A percentile compares a stretch with the other conserved stretches of the same genome.
phyloP scores from a whole-genome alignment of 37 sponge, comb jelly and placozoan species.

The Theonella swinhoei region DNA sequence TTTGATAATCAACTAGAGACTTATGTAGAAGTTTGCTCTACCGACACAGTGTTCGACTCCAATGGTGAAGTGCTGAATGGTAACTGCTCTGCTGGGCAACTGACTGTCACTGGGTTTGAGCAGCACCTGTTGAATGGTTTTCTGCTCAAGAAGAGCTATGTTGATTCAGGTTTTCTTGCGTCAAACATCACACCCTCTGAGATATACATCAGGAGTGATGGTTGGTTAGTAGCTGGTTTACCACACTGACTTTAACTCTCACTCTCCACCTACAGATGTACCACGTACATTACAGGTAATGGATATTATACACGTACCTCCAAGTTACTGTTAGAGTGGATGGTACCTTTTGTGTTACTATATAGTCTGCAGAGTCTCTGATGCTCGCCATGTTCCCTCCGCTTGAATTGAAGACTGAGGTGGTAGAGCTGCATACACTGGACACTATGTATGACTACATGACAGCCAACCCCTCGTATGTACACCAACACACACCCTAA shows the following conservation, averaged over 20 bases:
- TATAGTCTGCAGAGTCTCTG: conserved; percentile 51
- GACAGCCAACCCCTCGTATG: conserved; percentile 36
- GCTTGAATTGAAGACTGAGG: background rate
- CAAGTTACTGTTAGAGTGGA: too few relatives aligned
- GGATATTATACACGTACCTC: too few relatives aligned
- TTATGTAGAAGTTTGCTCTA: too few relatives aligned
- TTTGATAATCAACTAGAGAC: too few relatives aligned
- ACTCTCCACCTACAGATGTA: conserved; percentile 1
- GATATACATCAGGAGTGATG: conserved; percentile 45
- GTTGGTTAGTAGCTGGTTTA: too few relatives aligned
- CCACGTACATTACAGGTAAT: conserved; percentile 31
- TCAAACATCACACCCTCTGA: background rate
- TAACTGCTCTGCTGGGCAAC: conserved; percentile 48
- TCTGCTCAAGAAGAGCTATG: conserved; percentile 28
- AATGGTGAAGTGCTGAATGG: conserved; percentile 12
- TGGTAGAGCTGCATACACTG: conserved; percentile 23
- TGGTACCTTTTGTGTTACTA: too few relatives aligned
- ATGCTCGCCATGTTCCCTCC: conserved; percentile 52
- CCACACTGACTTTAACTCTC: too few relatives aligned
- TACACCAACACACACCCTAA: background rate
- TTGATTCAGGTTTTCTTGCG: conserved; percentile 32
- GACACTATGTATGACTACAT: conserved; percentile 29
- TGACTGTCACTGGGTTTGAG: conserved; percentile 46
- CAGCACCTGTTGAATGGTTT: conserved; percentile 42
- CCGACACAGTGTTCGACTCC: conserved; percentile 12